Conservation (phyloP, 2,888 invertebrate species). For the Epicampocera succincta region DNA sequence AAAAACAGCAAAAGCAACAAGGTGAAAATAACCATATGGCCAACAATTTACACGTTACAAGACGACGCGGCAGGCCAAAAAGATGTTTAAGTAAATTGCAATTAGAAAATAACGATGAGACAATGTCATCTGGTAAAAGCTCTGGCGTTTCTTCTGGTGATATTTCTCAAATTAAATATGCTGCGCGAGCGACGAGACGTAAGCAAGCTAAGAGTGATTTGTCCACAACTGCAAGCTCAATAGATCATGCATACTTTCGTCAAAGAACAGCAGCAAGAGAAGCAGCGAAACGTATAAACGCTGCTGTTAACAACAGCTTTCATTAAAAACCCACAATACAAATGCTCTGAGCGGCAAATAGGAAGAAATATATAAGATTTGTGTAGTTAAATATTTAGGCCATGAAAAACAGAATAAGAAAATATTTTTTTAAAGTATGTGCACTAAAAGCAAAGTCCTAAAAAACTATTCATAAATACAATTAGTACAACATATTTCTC, state of each 20-base stretch:
- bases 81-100: background rate
- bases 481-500: no score
- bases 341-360: no score
- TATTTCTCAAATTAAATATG: background rate
- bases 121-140: background rate
- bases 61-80: slow-evolving; percentile 50
- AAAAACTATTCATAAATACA: no score
- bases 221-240: background rate
- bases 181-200: slow-evolving; percentile 20
- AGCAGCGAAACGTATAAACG: slow-evolving; percentile 54
- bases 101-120: background rate
- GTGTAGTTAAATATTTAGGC: no score
- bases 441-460: no score
- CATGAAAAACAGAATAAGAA: no score
- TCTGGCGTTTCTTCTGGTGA: background rate
- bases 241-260: slow-evolving; percentile 46
- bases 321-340: slow-evolving; percentile 2
- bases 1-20: slow-evolving; percentile 27
- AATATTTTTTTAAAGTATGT: no score
- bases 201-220: slow-evolving; percentile 20
- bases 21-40: background rate
- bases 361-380: no score
- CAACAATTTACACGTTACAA: background rate
- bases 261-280: slow-evolving; percentile 49
- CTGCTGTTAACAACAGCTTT: slow-evolving; percentile 17